Conservation (phyloP, 2,113 vertebrate species). For the Ia io region DNA sequence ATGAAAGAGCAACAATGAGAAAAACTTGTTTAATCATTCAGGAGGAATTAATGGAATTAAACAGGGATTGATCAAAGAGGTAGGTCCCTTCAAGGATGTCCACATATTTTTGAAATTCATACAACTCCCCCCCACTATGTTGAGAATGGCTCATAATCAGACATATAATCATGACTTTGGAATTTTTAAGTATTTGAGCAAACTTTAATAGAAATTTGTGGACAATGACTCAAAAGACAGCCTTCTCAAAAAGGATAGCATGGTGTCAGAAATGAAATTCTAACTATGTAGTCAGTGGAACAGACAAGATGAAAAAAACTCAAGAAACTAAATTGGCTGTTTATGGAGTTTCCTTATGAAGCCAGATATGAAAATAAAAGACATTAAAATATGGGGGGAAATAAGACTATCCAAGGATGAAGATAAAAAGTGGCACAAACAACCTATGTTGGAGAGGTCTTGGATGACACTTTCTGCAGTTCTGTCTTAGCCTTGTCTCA, state of each 20-base stretch:
- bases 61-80: background rate
- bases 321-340: background rate
- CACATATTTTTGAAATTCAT: background rate
- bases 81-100: background rate
- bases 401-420: background rate
- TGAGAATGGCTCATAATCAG: background rate
- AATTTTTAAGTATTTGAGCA: background rate
- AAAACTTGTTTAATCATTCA: background rate
- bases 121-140: background rate
- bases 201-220: background rate
- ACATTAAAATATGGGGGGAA: background rate
- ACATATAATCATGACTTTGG: background rate
- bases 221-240: background rate
- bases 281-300: background rate
- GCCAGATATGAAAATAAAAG: background rate
- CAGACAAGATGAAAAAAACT: background rate
- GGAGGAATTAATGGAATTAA: background rate
- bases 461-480: background rate
- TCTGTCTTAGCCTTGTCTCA: background rate
- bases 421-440: background rate
- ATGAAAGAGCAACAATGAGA: background rate
- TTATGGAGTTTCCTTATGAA: background rate
- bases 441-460: background rate
- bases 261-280: background rate
- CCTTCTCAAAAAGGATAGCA: background rate